Evolutionary conservation across 2,888 invertebrate species (phyloP).

Genomic region (Tortricodes alternella): DNA sequence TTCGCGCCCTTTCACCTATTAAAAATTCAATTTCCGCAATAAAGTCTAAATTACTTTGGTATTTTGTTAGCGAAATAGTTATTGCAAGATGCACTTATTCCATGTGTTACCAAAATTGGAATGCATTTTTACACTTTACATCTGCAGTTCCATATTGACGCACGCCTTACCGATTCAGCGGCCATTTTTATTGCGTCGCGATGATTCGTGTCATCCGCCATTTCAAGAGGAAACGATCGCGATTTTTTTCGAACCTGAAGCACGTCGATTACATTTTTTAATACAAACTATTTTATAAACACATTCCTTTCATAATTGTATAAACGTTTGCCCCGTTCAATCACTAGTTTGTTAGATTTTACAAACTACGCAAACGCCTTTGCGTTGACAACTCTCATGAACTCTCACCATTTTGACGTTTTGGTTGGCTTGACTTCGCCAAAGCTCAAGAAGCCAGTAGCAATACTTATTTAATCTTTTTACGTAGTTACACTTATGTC

Average conservation of each 20-base stretch:
- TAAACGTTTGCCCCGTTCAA: constrained; percentile 58
- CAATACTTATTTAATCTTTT: constrained; percentile 46
- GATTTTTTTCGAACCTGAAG: constrained; percentile 52
- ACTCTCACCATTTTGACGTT: constrained; percentile 81
- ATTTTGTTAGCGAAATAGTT: not conserved
- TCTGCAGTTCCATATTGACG: constrained; percentile 66
- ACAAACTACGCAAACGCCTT: constrained; percentile 72
- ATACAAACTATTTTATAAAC: constrained; percentile 53
- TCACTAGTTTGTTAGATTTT: constrained; percentile 67
- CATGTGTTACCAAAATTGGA: constrained; percentile 27
- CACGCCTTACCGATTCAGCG: constrained; percentile 81
- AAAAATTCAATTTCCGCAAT: constrained; percentile 21
- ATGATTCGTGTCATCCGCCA: constrained; percentile 83
- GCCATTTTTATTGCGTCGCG: constrained; percentile 83
- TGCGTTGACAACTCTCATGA: constrained; percentile 75
- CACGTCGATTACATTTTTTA: constrained; percentile 55
- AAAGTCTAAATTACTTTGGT: not conserved
- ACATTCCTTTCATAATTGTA: constrained; percentile 59
- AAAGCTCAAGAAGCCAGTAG: constrained; percentile 54
- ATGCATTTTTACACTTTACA: constrained; percentile 45
- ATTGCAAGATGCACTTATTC: constrained; percentile 4
- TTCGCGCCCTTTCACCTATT: constrained; percentile 80
- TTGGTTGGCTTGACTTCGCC: constrained; percentile 53
- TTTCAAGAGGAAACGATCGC: constrained; percentile 69
- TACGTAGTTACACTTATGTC: constrained; percentile 13